Percentiles rank a stretch among this genome's conserved stretches.
Evolutionary conservation across 2,888 invertebrate genomes (phyloP).

Genomic region (Oasisia sp.): DNA sequence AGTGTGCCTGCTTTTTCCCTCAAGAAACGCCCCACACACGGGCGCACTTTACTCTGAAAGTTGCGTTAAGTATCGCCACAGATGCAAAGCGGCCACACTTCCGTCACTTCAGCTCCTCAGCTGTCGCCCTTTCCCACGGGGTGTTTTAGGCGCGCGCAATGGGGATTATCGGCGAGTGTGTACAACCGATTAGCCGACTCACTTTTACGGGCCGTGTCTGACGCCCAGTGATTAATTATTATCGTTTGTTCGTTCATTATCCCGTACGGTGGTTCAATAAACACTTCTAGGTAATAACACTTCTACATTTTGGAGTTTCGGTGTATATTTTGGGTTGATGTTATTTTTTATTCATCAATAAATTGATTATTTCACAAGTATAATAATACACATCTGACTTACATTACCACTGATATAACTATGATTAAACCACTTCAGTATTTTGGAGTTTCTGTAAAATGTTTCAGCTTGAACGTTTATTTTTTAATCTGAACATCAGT

Average conservation of each 20-base stretch:
- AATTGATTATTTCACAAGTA: background rate
- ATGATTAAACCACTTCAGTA: too few species aligned
- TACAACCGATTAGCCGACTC: slow-evolving; percentile 4
- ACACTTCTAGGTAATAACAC: background rate
- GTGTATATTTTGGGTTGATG: background rate
- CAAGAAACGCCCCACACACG: background rate
- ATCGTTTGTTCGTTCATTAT: background rate
- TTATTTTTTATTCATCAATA: background rate
- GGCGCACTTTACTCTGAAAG: background rate
- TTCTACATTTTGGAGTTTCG: background rate
- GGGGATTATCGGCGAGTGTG: slow-evolving; percentile 13
- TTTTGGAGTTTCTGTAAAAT: too few species aligned
- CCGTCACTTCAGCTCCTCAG: background rate
- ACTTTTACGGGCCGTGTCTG: background rate
- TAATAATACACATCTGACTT: too few species aligned
- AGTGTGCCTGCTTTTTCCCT: background rate
- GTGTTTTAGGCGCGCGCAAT: background rate
- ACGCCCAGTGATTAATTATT: background rate
- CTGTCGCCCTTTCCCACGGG: slow-evolving; percentile 14
- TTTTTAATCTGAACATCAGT: too few species aligned
- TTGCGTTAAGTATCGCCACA: background rate
- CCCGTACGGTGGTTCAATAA: background rate
- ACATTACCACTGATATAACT: too few species aligned
- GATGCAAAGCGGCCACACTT: background rate
- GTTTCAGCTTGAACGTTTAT: too few species aligned